A percentile compares a stretch with the other conserved stretches of the same genome.
Evolutionary conservation across 53 echinoderm and acorn worm genomes (phyloP).

Genomic region (Paracentrotus lividus): DNA sequence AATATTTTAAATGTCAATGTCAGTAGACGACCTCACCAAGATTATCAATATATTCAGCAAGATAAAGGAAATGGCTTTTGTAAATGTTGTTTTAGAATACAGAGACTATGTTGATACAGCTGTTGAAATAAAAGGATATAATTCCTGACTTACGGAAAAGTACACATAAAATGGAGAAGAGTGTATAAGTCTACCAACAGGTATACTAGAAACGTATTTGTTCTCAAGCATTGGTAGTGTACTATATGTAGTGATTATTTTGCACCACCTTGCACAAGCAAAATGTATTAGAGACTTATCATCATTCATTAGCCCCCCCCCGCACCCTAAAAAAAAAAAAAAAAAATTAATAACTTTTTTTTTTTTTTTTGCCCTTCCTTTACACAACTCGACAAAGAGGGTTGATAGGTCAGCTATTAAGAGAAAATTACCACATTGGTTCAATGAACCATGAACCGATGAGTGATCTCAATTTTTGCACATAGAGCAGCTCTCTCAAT

Average conservation of each 20-base stretch:
- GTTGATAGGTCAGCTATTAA: too few species aligned
- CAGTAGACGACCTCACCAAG: conserved; percentile 31
- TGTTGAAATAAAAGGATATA: neutral
- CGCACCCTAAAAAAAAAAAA: neutral
- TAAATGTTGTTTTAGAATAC: neutral
- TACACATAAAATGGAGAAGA: neutral
- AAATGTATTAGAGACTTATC: neutral
- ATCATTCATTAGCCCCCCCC: neutral
- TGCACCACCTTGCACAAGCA: neutral
- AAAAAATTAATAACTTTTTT: too few species aligned
- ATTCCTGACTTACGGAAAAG: neutral
- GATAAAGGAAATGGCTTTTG: neutral
- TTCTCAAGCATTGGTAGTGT: neutral
- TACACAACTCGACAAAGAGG: too few species aligned
- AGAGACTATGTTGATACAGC: neutral
- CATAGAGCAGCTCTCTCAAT: too few species aligned
- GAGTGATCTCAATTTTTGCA: too few species aligned
- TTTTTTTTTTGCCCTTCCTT: too few species aligned
- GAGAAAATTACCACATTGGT: too few species aligned
- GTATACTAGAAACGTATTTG: neutral
- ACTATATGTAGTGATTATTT: neutral
- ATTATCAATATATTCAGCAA: neutral
- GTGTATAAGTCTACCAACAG: neutral
- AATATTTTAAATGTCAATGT: conserved; percentile 35
- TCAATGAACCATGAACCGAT: too few species aligned